These are phyloP conservation scores for Oriolus oriolus DNA, from an alignment of 2,113 vertebrate genomes.

Conservation along the genomic window DNA sequence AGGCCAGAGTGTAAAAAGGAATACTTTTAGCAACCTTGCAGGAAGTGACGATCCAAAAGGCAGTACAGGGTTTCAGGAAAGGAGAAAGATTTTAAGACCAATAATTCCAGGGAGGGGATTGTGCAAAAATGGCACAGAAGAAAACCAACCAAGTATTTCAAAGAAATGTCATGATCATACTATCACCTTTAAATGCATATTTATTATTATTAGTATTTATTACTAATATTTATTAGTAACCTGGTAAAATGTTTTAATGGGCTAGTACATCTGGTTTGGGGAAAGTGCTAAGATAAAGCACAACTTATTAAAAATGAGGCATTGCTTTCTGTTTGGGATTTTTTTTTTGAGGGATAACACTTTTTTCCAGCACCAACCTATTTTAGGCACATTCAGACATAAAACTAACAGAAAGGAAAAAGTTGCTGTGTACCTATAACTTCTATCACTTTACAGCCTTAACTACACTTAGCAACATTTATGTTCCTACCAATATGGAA, in stretches of 20 bases:
- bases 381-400: background rate
- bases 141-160: background rate
- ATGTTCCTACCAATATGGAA: background rate
- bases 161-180: background rate
- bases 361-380: background rate
- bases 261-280: fast-evolving
- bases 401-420: background rate
- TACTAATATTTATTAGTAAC: too few species aligned
- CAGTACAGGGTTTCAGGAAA: background rate
- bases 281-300: background rate
- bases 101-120: background rate
- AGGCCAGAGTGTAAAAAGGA: background rate
- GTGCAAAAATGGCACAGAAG: background rate
- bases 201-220: too few species aligned
- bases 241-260: background rate
- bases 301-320: background rate
- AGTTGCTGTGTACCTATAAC: background rate
- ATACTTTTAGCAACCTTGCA: background rate
- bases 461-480: background rate
- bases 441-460: background rate
- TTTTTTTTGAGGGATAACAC: background rate
- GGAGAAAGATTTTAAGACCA: background rate
- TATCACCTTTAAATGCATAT: background rate
- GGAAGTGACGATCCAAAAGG: background rate
- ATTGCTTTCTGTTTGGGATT: background rate